Base-by-base conservation (phyloP, 2,888 invertebrate species). In the Oeneis ivallda region DNA sequence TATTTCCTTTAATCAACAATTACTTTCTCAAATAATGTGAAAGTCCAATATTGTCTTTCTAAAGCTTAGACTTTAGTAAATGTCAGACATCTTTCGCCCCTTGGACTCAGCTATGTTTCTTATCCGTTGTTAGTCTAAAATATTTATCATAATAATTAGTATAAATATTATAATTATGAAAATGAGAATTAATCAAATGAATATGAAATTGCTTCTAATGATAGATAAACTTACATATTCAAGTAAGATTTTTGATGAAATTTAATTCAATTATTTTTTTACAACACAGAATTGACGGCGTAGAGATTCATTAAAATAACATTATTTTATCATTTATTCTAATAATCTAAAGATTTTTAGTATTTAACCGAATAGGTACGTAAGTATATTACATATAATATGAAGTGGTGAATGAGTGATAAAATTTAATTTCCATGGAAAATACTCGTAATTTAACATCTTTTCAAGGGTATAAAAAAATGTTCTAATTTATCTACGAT, bases 201-300 rank as follows among this genome's bases (percentile, higher is more conserved):
- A 52, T 54, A 37, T 65, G 53, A 62, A 49, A 32, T 68, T 61
- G 54, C 66, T 61, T 50, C 43, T 47, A 66, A 60, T 60, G 63
- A 66, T 68, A 66, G 10, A 67, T 64, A 68, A 64, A 68, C 62
- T 65, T 67, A 66, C 54, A 67, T 65, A 50, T 56, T 61, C 65
- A 69, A 58, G 57, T 62, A 59, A 65, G 59, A 49, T 45, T 65
- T 43, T 68, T 69, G 52, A 65, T 68, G 70, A 63, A 67, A 58
- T 64, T 67, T 64, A 64, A 65, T 80, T 83, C 78, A 85, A 84
- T 80, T 72, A 85, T 85, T 87, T 77, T 86, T 77, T 86, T 90
- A 90, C 86, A 90, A 83, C 84, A 85, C 86, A 85, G 85, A 92
- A 91, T 92, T 92, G 91, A 91, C 91, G 86, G 89, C 84, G 91